phyloP scores from a whole-genome alignment of 2,888 invertebrate genomes.

The Graphium colonna region DNA sequence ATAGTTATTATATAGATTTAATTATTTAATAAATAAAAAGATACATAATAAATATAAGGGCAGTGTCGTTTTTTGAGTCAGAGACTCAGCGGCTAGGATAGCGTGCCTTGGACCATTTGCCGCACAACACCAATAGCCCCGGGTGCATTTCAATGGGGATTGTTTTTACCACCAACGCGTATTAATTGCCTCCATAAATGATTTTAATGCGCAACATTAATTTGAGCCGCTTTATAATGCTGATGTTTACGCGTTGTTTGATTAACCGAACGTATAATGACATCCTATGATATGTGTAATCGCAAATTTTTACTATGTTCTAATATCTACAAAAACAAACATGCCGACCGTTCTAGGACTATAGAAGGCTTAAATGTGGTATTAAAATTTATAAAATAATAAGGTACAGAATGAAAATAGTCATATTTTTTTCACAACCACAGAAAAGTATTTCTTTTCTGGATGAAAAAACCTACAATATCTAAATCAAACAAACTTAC shows the following conservation, averaged over 20 bases:
- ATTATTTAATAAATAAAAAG: no score
- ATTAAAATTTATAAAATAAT: no score
- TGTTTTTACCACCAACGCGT: constrained; percentile 51
- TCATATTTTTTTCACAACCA: background rate
- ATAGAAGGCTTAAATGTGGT: no score
- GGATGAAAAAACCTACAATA: no score
- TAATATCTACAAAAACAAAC: no score
- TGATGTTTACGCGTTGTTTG: constrained; percentile 24
- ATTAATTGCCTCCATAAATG: constrained; percentile 67
- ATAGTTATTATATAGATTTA: no score
- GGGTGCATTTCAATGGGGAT: constrained; percentile 37
- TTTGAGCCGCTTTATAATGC: constrained; percentile 35
- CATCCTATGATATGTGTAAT: background rate
- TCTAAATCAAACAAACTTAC: no score
- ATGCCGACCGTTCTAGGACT: no score
- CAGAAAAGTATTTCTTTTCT: background rate
- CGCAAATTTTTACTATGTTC: no score
- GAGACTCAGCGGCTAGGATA: constrained; percentile 31
- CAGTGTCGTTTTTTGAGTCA: no score
- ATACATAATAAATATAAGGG: no score
- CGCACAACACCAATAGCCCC: constrained; percentile 44
- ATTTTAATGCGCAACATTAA: constrained; percentile 58
- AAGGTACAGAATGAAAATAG: no score
- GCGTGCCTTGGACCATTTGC: constrained; percentile 60
- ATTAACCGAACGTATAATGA: background rate